A percentile compares a stretch with the other conserved stretches of the same genome.
Evolutionary conservation across 1,140 invertebrate genomes (phyloP).

Genomic region (Musca vetustissima): DNA sequence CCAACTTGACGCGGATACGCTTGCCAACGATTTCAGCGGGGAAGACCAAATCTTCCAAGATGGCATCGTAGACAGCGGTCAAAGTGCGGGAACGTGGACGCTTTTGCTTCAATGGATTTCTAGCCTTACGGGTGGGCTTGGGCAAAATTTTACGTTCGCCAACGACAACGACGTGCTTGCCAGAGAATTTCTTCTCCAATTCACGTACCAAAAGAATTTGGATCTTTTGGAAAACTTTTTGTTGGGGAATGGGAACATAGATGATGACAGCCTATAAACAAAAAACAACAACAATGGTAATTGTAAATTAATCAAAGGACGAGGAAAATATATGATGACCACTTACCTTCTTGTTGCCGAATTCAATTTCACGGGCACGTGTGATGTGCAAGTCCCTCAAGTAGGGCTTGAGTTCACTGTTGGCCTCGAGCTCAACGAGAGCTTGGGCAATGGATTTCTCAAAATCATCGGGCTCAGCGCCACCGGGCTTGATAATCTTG

Average conservation of each 20-base stretch:
- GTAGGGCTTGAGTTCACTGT: conserved; percentile 94
- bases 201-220: conserved; percentile 95
- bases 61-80: conserved; percentile 95
- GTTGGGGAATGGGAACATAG: conserved; percentile 97
- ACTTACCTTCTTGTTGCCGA: conserved; percentile 86
- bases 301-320: background rate
- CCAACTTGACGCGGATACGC: conserved; percentile 91
- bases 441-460: conserved; percentile 92
- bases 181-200: conserved; percentile 99
- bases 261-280: conserved; percentile 96
- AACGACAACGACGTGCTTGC: conserved; percentile 98
- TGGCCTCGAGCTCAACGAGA: conserved; percentile 93
- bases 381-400: conserved; percentile 94
- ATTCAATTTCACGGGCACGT: conserved; percentile 93
- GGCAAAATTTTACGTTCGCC: conserved; percentile 97
- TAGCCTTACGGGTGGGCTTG: conserved; percentile 95
- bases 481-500: conserved; percentile 91
- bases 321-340: no score
- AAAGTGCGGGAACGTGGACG: conserved; percentile 91
- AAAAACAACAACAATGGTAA: background rate
- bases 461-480: conserved; percentile 87
- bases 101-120: conserved; percentile 95
- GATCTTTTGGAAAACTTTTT: conserved; percentile 97
- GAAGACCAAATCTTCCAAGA: conserved; percentile 96
- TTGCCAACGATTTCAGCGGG: conserved; percentile 99